Base-by-base conservation (phyloP, 2,888 invertebrate species). In the Unio pictorum region DNA sequence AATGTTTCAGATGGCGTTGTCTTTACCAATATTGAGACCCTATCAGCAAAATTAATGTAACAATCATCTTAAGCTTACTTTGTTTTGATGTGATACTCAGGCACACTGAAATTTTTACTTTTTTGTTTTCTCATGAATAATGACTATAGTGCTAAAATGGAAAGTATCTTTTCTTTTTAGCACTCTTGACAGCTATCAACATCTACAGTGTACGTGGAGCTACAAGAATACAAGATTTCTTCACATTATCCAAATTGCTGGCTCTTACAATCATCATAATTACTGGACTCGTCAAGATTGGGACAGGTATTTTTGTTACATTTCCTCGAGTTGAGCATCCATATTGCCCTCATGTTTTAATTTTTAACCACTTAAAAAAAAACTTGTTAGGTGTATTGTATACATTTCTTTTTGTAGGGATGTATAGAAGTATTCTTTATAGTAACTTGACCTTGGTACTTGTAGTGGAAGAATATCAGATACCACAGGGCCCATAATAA, bases 221-320 rank as follows among this genome's bases (percentile, higher is more conserved):
- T 11, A 96, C 97, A 93, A 92, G 95, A 75, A 95, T 97, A 67
- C 97, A 97, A 89, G 95, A 95, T 86, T 91, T 96, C 45, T 97
- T 97, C 91, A 96, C 96, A 0, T 92, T 94, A 1, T 96, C 96
- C 71, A 97, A 97, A 90, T 91, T 97, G 20, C 88, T 95, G 67
- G 96, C 97, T 1, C 91, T 97, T 54, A 88, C 94, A 26, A 93
- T 94, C 83, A 96, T 97, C 86, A 95, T 96, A 76, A 89, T 95
- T 61, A 93, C 95, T 26, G 97, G 97, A 45, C 81, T 95, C 23
- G 93, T 93, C 81, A 93, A 94, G 86, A 92, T 96, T 76, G 92
- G 93, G 72, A 90, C 91, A 81, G 95, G 96, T 89, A 69, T 73
- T 82, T 93, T 89, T 26, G 15, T 23, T n/a, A 26, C 7, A 45